These are phyloP conservation scores for Acinonyx jubatus DNA, from an alignment of 2,113 vertebrate species.

Conservation along the genomic window DNA sequence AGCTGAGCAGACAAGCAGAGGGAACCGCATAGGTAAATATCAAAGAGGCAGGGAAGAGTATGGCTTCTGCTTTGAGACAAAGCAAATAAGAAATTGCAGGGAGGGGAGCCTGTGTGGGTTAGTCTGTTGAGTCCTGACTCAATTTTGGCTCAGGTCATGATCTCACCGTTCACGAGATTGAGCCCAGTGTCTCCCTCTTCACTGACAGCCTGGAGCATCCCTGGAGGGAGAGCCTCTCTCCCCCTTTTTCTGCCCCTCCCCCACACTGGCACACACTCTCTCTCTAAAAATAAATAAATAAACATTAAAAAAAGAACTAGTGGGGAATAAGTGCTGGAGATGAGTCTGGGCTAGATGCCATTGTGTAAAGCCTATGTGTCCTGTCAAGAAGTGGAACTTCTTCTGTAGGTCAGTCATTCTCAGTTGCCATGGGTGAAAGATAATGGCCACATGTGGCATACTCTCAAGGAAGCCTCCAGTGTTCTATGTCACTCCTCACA, in stretches of 20 bases:
- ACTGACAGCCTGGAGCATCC: too few species aligned
- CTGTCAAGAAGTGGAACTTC: slow-evolving; percentile 14
- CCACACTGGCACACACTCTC: too few species aligned
- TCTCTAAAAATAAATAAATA: too few species aligned
- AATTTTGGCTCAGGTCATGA: too few species aligned
- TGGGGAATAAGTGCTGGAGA: not conserved
- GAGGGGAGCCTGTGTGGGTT: too few species aligned
- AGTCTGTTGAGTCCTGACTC: too few species aligned
- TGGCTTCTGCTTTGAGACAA: not conserved
- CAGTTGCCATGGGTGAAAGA: not conserved
- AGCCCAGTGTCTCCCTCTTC: too few species aligned
- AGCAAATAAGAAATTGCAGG: not conserved
- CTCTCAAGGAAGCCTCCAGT: not conserved
- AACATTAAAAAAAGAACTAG: not conserved
- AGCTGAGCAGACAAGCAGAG: not conserved
- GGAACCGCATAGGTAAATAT: not conserved
- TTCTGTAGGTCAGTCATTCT: not conserved
- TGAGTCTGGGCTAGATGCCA: not conserved
- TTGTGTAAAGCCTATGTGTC: not conserved
- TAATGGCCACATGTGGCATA: not conserved
- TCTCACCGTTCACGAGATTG: too few species aligned
- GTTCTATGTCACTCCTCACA: not conserved
- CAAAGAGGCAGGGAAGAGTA: not conserved
- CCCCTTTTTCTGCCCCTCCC: too few species aligned
- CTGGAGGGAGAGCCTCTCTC: too few species aligned